phyloP scores from a whole-genome alignment of 2,888 invertebrate species.

The Metalampra italica region DNA sequence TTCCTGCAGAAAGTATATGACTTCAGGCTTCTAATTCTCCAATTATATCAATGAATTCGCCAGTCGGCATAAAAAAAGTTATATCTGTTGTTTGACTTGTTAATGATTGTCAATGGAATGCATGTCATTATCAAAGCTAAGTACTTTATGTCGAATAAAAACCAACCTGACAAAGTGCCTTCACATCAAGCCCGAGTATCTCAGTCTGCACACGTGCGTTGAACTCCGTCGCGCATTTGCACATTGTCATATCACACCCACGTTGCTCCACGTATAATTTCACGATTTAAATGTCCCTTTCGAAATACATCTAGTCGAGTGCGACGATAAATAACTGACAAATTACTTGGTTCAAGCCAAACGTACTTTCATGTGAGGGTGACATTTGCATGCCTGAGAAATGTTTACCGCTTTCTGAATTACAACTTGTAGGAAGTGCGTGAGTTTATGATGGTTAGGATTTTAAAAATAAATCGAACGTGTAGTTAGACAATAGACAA shows the following conservation, averaged over 20 bases:
- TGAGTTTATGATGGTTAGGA: conserved; percentile 14
- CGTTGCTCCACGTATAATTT: conserved; percentile 62
- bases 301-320: conserved; percentile 59
- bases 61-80: not conserved
- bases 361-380: conserved; percentile 47
- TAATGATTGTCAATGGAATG: not conserved
- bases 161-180: conserved; percentile 4
- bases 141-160: conserved; percentile 8
- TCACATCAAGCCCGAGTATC: not conserved
- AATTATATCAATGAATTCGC: no score
- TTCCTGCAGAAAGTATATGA: not conserved
- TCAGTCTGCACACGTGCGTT: conserved; percentile 5
- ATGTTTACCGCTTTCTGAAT: conserved; percentile 46
- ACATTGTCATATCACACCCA: conserved; percentile 71
- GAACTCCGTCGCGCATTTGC: conserved; percentile 38
- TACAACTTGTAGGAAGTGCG: conserved; percentile 25
- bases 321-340: conserved; percentile 66
- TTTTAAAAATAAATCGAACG: no score
- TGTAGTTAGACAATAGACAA: no score
- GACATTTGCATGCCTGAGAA: conserved; percentile 67
- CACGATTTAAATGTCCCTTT: conserved; percentile 65
- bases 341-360: conserved; percentile 62
- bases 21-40: not conserved
- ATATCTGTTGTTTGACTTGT: not conserved
- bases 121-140: conserved; percentile 1